Conservation (phyloP, 2,797 vertebrate species). For the Oreochromis mossambicus region DNA sequence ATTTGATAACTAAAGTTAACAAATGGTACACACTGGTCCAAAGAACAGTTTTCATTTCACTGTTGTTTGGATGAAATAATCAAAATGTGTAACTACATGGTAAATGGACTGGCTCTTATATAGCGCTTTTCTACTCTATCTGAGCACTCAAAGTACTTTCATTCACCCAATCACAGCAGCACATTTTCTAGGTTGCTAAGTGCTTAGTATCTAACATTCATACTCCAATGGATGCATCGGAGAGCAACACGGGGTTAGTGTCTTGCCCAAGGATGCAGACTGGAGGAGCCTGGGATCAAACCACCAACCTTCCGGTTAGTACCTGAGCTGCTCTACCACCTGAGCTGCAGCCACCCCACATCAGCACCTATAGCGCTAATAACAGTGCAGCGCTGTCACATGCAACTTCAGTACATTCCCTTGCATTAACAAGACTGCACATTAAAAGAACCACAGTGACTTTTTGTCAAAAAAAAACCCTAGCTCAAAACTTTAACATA, state of each 20-base stretch:
- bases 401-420: background rate
- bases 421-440: background rate
- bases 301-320: background rate
- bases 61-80: background rate
- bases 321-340: background rate
- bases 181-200: accelerated
- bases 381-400: background rate
- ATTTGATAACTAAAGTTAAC: background rate
- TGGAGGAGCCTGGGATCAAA: background rate
- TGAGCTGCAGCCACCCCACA: background rate
- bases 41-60: background rate
- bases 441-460: background rate
- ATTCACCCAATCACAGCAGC: background rate
- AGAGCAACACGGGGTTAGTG: background rate
- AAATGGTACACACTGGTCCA: background rate
- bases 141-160: background rate
- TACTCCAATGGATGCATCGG: background rate
- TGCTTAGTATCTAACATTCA: background rate
- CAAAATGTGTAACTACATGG: background rate
- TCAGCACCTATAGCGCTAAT: background rate
- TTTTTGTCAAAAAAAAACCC: background rate
- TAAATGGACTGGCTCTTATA: background rate
- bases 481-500: background rate
- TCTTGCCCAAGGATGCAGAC: background rate
- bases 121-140: background rate